Percentiles rank a stretch among this genome's conserved stretches.
Conservation (phyloP, 2,797 vertebrate species). For the Macrochelys suwanniensis region DNA sequence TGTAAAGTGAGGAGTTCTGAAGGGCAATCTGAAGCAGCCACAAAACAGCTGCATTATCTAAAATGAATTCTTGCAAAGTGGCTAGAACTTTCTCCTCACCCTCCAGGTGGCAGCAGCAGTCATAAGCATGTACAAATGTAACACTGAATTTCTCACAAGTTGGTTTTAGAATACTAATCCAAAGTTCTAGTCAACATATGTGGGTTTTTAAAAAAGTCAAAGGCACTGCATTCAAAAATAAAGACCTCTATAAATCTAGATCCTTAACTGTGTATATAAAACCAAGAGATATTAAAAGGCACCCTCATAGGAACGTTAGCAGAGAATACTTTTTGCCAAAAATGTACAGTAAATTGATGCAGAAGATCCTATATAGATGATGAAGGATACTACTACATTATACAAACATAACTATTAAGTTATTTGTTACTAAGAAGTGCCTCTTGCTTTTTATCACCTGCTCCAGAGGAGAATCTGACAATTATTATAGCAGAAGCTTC, state of each 20-base stretch:
- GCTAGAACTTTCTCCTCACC: neutral
- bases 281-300: neutral
- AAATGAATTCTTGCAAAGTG: neutral
- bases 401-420: accelerated
- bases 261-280: neutral
- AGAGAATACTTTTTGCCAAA: neutral
- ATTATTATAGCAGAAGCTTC: neutral
- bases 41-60: neutral
- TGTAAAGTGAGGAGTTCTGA: neutral
- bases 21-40: neutral
- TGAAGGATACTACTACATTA: neutral
- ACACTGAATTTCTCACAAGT: constrained; percentile 64
- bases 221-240: neutral
- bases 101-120: neutral
- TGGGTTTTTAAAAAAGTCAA: neutral
- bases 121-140: neutral
- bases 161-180: constrained; percentile 6
- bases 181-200: neutral
- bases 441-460: neutral
- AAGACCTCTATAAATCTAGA: neutral
- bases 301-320: neutral
- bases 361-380: neutral
- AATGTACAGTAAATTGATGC: neutral
- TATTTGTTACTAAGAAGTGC: neutral
- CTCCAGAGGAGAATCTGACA: neutral